Conservation (phyloP, 2,113 vertebrate genomes). For the Galbula dea region DNA sequence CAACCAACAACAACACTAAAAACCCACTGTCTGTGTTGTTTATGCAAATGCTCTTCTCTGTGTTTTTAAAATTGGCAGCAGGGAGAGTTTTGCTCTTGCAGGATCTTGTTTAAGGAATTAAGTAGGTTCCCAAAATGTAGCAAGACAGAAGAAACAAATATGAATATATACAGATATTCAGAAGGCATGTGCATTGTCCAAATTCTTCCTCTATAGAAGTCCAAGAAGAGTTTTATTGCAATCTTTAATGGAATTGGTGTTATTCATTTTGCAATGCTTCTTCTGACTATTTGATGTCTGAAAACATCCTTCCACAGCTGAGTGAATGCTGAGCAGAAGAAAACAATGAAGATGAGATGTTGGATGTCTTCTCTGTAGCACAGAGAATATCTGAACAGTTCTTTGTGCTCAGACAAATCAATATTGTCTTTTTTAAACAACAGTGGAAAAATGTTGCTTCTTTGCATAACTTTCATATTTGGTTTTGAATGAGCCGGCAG, state of each 20-base stretch:
- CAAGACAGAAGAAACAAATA: neutral
- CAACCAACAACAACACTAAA: too few species aligned
- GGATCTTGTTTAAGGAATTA: neutral
- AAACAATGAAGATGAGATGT: neutral
- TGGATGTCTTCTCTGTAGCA: neutral
- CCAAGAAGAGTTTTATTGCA: neutral
- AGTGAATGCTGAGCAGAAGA: neutral
- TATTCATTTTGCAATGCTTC: neutral
- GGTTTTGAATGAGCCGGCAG: neutral
- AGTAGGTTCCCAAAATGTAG: neutral
- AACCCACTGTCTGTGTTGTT: neutral
- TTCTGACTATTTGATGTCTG: neutral
- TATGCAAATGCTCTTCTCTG: constrained; percentile 11
- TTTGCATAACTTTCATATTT: neutral
- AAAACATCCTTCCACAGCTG: neutral
- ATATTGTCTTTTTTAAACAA: neutral
- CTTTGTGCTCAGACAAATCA: neutral
- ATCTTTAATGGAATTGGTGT: neutral
- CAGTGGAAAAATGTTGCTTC: neutral
- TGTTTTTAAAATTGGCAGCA: constrained; percentile 3
- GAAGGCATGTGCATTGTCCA: neutral
- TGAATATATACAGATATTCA: neutral
- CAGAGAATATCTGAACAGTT: neutral
- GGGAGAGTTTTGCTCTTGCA: neutral
- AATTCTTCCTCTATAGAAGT: neutral